Percentiles rank a stretch among this genome's conserved stretches.
Evolutionary conservation across 1,140 invertebrate genomes (phyloP).

Genomic region (Proales similis): DNA sequence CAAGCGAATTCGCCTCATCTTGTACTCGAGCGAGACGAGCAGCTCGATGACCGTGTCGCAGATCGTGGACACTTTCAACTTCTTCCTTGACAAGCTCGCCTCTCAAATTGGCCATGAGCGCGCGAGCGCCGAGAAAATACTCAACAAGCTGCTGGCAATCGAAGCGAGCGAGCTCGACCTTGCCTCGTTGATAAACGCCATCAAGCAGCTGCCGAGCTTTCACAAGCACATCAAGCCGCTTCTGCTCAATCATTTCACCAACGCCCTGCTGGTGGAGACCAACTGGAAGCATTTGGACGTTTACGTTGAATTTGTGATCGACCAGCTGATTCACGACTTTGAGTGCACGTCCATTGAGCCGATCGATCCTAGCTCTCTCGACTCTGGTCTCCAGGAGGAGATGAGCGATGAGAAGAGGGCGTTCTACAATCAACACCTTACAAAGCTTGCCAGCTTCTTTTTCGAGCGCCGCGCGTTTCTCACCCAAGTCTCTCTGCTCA

Average conservation of each 20-base stretch:
- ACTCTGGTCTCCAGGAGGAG: background rate
- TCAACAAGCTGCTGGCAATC: background rate
- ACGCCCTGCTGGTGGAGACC: conserved; percentile 8
- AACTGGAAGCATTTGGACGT: background rate
- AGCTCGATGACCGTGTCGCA: conserved; percentile 1
- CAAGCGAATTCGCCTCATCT: conserved; percentile 20
- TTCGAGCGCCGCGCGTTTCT: conserved; percentile 10
- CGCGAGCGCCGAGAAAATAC: conserved; percentile 3
- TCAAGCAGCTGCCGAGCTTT: conserved; percentile 8
- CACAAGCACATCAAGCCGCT: conserved; percentile 2
- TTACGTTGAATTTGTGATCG: conserved; percentile 6
- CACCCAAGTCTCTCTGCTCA: background rate
- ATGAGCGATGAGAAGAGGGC: background rate
- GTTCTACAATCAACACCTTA: background rate
- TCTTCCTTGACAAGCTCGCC: conserved; percentile 5
- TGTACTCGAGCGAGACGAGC: background rate
- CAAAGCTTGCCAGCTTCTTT: conserved; percentile 10
- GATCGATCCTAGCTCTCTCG: background rate
- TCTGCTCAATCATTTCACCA: background rate
- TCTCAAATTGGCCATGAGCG: conserved; percentile 6
- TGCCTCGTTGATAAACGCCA: background rate
- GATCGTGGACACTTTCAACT: conserved; percentile 12
- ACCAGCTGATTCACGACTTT: background rate
- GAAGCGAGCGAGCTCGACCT: background rate
- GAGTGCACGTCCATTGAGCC: background rate